phyloP scores from a whole-genome alignment of 2,113 vertebrate species.

The Eonycteris spelaea region DNA sequence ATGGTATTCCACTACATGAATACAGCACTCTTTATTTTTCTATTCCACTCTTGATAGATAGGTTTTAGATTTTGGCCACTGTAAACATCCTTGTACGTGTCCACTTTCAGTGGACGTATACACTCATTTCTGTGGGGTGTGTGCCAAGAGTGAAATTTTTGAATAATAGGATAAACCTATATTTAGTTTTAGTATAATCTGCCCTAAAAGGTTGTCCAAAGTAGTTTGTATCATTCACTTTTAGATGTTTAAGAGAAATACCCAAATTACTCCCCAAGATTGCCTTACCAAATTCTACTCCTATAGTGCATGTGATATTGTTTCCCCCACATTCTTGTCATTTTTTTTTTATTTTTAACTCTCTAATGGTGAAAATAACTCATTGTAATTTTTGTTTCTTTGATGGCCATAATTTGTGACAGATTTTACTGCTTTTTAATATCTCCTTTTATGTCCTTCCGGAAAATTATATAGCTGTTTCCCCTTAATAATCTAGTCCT shows the following conservation, averaged over 20 bases:
- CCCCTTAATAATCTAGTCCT: background rate
- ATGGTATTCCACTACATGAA: background rate
- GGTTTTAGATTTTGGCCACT: background rate
- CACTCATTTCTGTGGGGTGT: background rate
- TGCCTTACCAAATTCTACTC: background rate
- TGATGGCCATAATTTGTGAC: background rate
- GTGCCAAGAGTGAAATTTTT: background rate
- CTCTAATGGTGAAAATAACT: background rate
- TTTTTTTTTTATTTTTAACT: background rate
- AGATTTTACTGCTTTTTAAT: background rate
- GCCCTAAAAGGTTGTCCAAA: background rate
- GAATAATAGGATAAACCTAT: background rate
- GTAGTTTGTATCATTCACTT: background rate
- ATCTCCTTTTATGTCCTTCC: background rate
- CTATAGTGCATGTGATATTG: background rate
- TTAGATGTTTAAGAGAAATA: background rate
- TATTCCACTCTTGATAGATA: background rate
- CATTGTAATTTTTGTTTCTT: background rate
- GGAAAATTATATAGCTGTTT: background rate
- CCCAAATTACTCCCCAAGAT: background rate
- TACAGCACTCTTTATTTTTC: accelerated
- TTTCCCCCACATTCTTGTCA: background rate
- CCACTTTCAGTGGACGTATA: background rate
- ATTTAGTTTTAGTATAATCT: background rate
- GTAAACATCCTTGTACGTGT: background rate